Evolutionary conservation across 2,797 vertebrate genomes (phyloP).

Genomic region (Acrossocheilus wenchowensis): DNA sequence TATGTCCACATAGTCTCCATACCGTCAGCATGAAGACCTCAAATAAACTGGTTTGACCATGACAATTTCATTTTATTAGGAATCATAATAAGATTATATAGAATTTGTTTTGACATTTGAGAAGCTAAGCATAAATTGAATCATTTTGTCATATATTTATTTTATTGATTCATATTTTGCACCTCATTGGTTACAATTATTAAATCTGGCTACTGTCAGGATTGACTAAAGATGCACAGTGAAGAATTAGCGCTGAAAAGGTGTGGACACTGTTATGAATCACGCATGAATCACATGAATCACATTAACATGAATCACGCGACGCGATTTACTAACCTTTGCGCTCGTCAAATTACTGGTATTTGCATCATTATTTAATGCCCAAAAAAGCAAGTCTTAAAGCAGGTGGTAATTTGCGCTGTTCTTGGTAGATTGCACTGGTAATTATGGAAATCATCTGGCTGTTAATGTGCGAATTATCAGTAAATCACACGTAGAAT

Average conservation of each 20-base stretch:
- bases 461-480: neutral
- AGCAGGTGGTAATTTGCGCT: neutral
- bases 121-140: neutral
- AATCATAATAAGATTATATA: neutral
- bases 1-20: slow-evolving; percentile 10
- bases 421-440: neutral
- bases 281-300: too few relatives aligned
- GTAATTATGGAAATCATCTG: neutral
- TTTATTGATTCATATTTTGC: neutral
- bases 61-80: neutral
- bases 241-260: too few relatives aligned
- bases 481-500: too few relatives aligned
- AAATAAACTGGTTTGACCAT: neutral
- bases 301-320: neutral
- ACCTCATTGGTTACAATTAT: neutral
- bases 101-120: neutral
- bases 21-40: slow-evolving; percentile 8
- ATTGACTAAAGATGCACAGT: too few relatives aligned
- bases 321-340: neutral
- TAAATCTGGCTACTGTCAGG: neutral
- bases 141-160: neutral
- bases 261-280: neutral
- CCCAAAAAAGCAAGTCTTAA: neutral
- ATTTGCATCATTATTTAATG: too few relatives aligned
- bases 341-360: too few relatives aligned